Conservation (phyloP, 2,797 vertebrate genomes). For the Sebastiscus albofasciatus region DNA sequence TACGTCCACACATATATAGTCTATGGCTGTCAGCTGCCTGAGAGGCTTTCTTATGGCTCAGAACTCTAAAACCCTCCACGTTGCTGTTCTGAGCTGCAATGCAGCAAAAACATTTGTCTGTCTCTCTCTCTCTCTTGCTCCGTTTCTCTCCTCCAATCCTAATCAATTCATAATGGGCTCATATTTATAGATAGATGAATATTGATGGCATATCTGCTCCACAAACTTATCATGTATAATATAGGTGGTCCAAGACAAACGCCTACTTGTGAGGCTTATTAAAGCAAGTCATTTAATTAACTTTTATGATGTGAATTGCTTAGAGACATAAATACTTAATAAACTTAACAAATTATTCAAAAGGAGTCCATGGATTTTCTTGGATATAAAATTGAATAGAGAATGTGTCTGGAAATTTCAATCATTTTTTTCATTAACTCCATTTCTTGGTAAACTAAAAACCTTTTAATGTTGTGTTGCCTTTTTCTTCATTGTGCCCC, state of each 20-base stretch:
- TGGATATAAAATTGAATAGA: background rate
- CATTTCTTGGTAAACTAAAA: background rate
- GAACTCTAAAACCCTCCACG: conserved; percentile 37
- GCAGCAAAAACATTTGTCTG: conserved; percentile 51
- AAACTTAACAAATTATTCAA: background rate
- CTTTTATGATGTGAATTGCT: background rate
- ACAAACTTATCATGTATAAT: background rate
- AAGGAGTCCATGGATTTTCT: background rate
- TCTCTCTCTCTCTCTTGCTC: conserved; percentile 2
- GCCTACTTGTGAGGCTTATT: background rate
- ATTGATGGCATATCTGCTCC: conserved; percentile 15
- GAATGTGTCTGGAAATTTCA: background rate
- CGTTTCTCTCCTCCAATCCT: conserved; percentile 14
- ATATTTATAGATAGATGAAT: conserved; percentile 33
- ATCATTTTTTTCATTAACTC: background rate
- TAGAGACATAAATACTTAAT: background rate
- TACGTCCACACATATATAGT: background rate
- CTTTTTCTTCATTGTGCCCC: background rate
- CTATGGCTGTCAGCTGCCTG: background rate
- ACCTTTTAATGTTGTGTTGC: background rate
- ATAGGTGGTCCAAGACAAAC: background rate
- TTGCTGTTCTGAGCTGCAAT: conserved; percentile 65
- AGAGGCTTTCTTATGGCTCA: conserved; percentile 6
- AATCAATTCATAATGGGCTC: conserved; percentile 9
- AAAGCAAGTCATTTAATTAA: background rate